Conservation (phyloP, 1,140 invertebrate genomes). For the Cataglyphis hispanica region DNA sequence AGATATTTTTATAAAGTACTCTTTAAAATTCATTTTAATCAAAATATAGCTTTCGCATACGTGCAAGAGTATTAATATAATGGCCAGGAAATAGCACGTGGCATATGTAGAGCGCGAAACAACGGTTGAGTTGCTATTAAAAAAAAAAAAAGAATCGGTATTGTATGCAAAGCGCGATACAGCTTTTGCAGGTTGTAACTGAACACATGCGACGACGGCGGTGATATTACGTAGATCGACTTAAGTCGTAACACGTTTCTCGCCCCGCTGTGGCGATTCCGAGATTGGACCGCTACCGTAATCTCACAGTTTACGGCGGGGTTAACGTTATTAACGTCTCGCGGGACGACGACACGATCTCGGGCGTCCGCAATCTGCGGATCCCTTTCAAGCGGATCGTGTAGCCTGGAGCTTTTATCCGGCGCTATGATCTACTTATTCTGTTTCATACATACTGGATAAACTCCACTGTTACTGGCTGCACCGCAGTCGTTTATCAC, state of each 20-base stretch:
- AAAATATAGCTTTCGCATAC: not conserved
- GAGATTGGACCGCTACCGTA: constrained; percentile 62
- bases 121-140: not conserved
- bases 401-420: constrained; percentile 58
- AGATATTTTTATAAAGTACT: not conserved
- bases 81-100: not conserved
- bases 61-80: not conserved
- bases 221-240: constrained; percentile 50
- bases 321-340: constrained; percentile 67
- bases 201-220: constrained; percentile 5
- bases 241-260: constrained; percentile 54
- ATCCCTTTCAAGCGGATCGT: constrained; percentile 48
- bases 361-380: constrained; percentile 50
- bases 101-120: not conserved
- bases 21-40: not conserved
- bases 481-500: constrained; percentile 58
- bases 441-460: constrained; percentile 59
- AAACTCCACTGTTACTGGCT: constrained; percentile 53
- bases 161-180: constrained; percentile 30
- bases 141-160: constrained; percentile 14
- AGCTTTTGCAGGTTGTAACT: constrained; percentile 9
- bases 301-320: constrained; percentile 60
- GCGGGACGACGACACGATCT: constrained; percentile 51
- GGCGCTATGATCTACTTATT: constrained; percentile 62
- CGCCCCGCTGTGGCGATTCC: constrained; percentile 37